Evolutionary conservation across 2,888 invertebrate genomes (phyloP).

Genomic region (Halictus quadricinctus): DNA sequence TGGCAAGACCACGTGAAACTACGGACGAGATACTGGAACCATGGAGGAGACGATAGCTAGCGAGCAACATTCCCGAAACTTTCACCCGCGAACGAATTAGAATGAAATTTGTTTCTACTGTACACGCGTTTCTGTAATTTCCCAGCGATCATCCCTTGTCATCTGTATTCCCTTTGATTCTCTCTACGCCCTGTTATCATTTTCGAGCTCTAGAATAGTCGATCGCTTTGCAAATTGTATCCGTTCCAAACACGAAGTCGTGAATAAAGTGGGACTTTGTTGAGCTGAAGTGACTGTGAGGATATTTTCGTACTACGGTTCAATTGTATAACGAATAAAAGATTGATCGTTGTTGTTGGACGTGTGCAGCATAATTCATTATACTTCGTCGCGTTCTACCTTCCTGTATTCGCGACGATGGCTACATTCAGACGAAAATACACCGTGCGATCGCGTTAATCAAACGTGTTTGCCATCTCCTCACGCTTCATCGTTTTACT

Average conservation of each 20-base stretch:
- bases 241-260: background rate
- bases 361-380: background rate
- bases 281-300: background rate
- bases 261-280: background rate
- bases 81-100: slow-evolving; percentile 1
- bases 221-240: background rate
- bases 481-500: background rate
- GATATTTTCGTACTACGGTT: background rate
- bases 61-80: background rate
- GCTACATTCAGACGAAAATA: background rate
- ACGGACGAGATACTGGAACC: background rate
- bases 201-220: background rate
- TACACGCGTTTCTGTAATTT: background rate
- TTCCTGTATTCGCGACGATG: background rate
- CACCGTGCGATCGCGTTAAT: background rate
- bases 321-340: background rate
- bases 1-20: slow-evolving; percentile 71
- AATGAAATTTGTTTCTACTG: background rate
- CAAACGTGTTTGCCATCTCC: background rate
- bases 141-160: background rate
- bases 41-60: background rate
- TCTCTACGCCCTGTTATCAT: background rate
- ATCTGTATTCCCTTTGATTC: background rate
- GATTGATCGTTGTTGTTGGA: background rate
- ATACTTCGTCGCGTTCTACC: background rate